Percentiles rank a stretch among this genome's conserved stretches.
Conservation (phyloP, 2,113 vertebrate species). For the Cyrtonyx montezumae region DNA sequence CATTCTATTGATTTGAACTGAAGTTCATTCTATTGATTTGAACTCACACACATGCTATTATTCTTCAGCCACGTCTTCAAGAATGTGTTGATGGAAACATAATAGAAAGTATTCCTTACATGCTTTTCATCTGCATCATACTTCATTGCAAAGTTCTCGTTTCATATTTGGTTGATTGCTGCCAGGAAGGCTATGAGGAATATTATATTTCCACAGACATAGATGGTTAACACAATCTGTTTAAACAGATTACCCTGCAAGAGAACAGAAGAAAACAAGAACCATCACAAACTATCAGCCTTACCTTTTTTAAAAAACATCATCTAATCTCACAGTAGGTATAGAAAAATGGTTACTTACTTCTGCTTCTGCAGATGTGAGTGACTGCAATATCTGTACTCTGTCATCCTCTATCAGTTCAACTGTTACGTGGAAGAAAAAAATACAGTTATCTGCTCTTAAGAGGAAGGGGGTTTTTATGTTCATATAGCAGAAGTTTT, state of each 20-base stretch:
- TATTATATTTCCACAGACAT: conserved; percentile 82
- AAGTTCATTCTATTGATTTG: not conserved
- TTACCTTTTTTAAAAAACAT: not conserved
- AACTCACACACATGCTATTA: not conserved
- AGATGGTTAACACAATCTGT: conserved; percentile 80
- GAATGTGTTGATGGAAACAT: not conserved
- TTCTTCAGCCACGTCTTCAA: not conserved
- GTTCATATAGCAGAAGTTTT: not conserved
- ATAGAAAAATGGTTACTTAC: conserved; percentile 57
- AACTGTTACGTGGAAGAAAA: conserved; percentile 60
- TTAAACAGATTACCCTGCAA: conserved; percentile 83
- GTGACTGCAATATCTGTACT: conserved; percentile 80
- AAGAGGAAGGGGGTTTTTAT: not conserved
- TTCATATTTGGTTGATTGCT: conserved; percentile 78
- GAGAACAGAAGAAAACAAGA: not conserved
- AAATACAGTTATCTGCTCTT: not conserved
- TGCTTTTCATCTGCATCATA: not conserved
- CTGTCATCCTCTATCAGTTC: conserved; percentile 81
- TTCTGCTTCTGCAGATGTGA: conserved; percentile 68
- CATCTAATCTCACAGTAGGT: not conserved
- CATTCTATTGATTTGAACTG: not conserved
- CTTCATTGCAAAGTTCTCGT: not conserved
- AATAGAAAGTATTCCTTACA: not conserved
- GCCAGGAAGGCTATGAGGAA: conserved; percentile 81
- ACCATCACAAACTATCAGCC: not conserved